A percentile compares a stretch with the other conserved stretches of the same genome.
Evolutionary conservation across 2,113 vertebrate species (phyloP).

Genomic region (Dicaeum eximium): DNA sequence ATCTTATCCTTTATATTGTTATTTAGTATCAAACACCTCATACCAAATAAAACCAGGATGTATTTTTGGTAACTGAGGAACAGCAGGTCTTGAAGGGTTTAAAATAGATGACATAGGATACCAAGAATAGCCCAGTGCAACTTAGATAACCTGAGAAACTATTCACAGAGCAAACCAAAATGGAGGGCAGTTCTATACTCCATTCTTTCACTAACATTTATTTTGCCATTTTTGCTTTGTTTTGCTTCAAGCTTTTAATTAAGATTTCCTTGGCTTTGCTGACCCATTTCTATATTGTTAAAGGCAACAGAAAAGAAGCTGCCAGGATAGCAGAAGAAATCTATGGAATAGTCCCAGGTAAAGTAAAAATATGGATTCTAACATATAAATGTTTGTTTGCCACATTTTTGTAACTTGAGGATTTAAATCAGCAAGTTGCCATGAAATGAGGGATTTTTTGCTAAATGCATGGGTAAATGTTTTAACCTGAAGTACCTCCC

Average conservation of each 20-base stretch:
- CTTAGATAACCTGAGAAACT: constrained; percentile 48
- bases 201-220: constrained; percentile 75
- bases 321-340: constrained; percentile 84
- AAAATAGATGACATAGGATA: constrained; percentile 79
- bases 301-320: constrained; percentile 83
- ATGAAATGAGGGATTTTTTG: neutral
- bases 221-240: constrained; percentile 79
- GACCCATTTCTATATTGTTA: constrained; percentile 81
- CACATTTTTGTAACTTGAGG: neutral
- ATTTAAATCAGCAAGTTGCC: neutral
- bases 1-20: constrained; percentile 17
- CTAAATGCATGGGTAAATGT: neutral
- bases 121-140: constrained; percentile 63
- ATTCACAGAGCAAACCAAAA: constrained; percentile 68
- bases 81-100: constrained; percentile 68
- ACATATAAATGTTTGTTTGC: neutral
- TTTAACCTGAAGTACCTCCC: neutral
- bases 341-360: constrained; percentile 81
- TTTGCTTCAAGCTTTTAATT: constrained; percentile 82
- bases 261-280: constrained; percentile 80
- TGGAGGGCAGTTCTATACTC: constrained; percentile 72
- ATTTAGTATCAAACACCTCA: constrained; percentile 36
- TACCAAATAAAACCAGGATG: constrained; percentile 32
- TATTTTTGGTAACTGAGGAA: constrained; percentile 70
- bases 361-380: constrained; percentile 32